A percentile compares a stretch with the other conserved stretches of the same genome.
Evolutionary conservation across 1,140 invertebrate genomes (phyloP).

Genomic region (Musca domestica): DNA sequence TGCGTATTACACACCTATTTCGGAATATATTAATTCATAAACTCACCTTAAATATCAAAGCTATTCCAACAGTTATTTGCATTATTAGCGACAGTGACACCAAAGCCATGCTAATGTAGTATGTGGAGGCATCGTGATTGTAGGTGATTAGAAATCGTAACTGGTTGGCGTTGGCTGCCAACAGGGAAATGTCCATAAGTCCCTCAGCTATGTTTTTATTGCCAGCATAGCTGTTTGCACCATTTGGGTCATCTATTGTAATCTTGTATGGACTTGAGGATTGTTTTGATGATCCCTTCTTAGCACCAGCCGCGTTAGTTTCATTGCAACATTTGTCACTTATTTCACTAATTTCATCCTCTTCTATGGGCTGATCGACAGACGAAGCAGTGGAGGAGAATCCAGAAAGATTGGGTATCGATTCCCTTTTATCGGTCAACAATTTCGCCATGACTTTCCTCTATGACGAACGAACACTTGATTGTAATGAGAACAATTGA

Average conservation of each 20-base stretch:
- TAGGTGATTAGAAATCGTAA: constrained; percentile 66
- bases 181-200: constrained; percentile 72
- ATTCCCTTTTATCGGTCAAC: too few species aligned
- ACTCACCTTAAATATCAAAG: constrained; percentile 62
- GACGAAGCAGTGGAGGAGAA: not conserved
- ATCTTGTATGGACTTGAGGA: not conserved
- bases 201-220: constrained; percentile 48
- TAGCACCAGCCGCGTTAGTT: too few species aligned
- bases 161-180: constrained; percentile 75
- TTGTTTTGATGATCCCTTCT: not conserved
- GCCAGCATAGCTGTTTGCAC: constrained; percentile 35
- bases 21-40: not conserved
- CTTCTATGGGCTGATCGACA: not conserved
- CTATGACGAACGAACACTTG: too few species aligned
- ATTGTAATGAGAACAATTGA: too few species aligned
- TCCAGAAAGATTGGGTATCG: not conserved
- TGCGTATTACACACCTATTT: too few species aligned
- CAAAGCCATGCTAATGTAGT: constrained; percentile 57
- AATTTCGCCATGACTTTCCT: too few species aligned
- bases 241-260: constrained; percentile 19
- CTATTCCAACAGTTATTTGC: constrained; percentile 64
- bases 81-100: constrained; percentile 61
- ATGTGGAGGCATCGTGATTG: constrained; percentile 58
- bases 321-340: not conserved
- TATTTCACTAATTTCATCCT: not conserved